Base-by-base conservation (phyloP, 2,113 vertebrate species). In the Equus quagga region DNA sequence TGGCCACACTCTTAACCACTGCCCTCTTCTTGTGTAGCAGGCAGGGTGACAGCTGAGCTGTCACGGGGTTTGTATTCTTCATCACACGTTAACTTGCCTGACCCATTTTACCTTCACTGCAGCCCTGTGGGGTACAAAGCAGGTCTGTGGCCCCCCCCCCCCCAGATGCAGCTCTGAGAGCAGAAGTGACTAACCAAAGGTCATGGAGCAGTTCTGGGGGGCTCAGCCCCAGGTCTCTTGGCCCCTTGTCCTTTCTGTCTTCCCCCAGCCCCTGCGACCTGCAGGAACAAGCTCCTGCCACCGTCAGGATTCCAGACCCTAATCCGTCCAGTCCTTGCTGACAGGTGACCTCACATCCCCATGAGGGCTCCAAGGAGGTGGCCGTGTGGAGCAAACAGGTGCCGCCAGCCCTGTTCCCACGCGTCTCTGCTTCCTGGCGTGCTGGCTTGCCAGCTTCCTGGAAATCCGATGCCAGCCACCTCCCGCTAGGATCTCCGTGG, bases 401-500 rank as follows among this genome's bases (percentile, higher is more conserved):
- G 87, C 81, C 81, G 28, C 44, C 54, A 17, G 75, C 62, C 87
- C 28, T 0, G 31, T 96, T 97, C 96, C 95, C 96, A 90, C 11
- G 54, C 81, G 81, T 96, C 67, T 46, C 44, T 54, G 46, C 80
- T 41, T 96, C 94, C 87, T 94, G 87, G 95, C 95, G 91, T 6
- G 8, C 41, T 2, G 58, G 69, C 31, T 91, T 91, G 78, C n/a
- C 13, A 26, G 12, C 87, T 84, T 95, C 93, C 94, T 97, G 94
- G 97, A 95, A 91, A 82, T 75, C 72, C 2, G 31, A 85, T 90
- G 96, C 96, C 97, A 94, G 67, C 0, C 28, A 79, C 93, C 92
- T 95, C 97, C 89, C 11, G 2, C 97, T 96, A 82, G 90, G 67
- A 23, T 65, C 92, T 93, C 95, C 46, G 85, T n/a, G 95, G 97